These are phyloP conservation scores for Luscinia luscinia DNA, from an alignment of 2,797 vertebrate species.

Conservation along the genomic window DNA sequence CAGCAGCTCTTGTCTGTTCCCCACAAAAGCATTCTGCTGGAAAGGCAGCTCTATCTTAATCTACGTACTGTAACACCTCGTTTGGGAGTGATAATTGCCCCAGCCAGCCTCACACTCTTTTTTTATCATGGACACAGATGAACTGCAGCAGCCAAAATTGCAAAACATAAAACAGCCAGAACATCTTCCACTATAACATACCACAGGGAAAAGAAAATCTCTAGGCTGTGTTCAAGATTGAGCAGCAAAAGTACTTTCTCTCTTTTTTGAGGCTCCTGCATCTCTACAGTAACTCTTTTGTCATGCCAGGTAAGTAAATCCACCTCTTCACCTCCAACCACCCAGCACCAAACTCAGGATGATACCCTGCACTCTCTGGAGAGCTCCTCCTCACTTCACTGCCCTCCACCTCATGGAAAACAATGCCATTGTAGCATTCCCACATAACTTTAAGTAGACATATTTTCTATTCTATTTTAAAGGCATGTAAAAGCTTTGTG, in stretches of 20 bases:
- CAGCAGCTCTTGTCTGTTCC: background rate
- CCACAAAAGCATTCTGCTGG: background rate
- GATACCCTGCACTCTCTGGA: rapidly evolving
- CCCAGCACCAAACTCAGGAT: background rate
- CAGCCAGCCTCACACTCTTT: background rate
- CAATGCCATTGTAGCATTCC: background rate
- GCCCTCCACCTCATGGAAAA: background rate
- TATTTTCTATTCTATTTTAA: background rate
- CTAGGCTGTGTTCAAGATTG: background rate
- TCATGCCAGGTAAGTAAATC: background rate
- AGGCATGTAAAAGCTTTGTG: background rate
- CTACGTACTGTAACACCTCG: background rate
- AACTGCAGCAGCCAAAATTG: background rate
- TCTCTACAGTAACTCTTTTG: background rate
- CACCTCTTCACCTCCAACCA: rapidly evolving
- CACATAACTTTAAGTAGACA: background rate
- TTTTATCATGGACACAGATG: background rate
- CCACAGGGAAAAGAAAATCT: background rate
- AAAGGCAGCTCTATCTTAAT: background rate
- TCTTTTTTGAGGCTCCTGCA: background rate
- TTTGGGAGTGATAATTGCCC: background rate
- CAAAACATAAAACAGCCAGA: background rate
- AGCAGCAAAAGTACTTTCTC: background rate
- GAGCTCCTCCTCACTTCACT: background rate
- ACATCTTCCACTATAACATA: background rate